These are phyloP conservation scores for Malthinus seriepunctatus DNA, from an alignment of 2,888 invertebrate genomes.

Conservation along the genomic window DNA sequence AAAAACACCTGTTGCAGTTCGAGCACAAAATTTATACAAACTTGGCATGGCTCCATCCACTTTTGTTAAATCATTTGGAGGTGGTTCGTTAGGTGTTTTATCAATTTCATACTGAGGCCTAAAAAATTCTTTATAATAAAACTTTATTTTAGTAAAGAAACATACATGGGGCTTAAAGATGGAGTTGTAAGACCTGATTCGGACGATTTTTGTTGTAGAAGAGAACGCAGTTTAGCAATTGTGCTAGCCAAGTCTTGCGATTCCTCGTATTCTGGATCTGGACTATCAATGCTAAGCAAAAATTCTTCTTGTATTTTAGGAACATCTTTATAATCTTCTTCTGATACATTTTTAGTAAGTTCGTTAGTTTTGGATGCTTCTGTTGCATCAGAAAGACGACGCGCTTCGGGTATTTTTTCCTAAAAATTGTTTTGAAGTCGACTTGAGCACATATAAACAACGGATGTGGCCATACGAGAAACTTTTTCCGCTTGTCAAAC, in stretches of 20 bases:
- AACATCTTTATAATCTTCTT: conserved; percentile 15
- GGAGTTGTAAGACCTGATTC: conserved; percentile 51
- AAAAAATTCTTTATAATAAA: neutral
- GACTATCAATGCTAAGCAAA: conserved; percentile 40
- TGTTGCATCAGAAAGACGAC: neutral
- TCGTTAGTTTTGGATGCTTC: neutral
- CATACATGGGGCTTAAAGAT: conserved; percentile 53
- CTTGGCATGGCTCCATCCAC: conserved; percentile 52
- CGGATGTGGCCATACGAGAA: no score
- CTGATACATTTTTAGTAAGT: neutral
- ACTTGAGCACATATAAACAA: no score
- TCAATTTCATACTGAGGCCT: conserved; percentile 34
- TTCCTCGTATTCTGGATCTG: conserved; percentile 72
- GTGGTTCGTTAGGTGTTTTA: conserved; percentile 34
- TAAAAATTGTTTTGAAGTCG: no score
- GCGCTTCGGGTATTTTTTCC: conserved; percentile 4
- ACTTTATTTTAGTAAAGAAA: neutral
- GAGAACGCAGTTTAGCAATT: conserved; percentile 68
- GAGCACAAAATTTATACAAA: conserved; percentile 68
- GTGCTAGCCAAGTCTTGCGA: conserved; percentile 72
- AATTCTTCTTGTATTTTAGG: conserved; percentile 34
- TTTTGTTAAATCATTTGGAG: conserved; percentile 40
- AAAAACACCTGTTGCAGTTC: conserved; percentile 79
- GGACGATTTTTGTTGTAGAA: conserved; percentile 63
- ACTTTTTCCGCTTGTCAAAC: no score